Base-by-base conservation (phyloP, 2,797 vertebrate genomes). In the Cirrhinus molitorella region DNA sequence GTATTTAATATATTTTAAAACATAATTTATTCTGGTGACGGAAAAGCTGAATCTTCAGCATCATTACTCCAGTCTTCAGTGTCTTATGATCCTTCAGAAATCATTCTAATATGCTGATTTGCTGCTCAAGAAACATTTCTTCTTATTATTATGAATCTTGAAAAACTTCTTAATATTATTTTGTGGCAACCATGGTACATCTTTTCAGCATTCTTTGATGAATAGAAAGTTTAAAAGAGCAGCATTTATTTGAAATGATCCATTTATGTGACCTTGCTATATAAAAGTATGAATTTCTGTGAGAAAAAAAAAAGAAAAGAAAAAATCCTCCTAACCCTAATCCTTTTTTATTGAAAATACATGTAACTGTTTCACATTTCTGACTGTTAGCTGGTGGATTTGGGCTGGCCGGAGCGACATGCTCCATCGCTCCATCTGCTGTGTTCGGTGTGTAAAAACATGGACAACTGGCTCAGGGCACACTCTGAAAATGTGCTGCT, bases 351-450 rank as follows among this genome's bases (percentile, higher is more conserved):
- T 14, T 2, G 3, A 11, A 25, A 19, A 13, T 6, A 19, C 14
- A 43, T 40, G 7, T 53, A 43, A 51, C 16, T 34, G 16, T 57
- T 28, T 25, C 37, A 25, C 34, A 25, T 83, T 31, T 63, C 81
- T 89, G 45, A 72, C 6, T 81, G 37, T 40, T 91, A 99, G 97
- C 91, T 96, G 73, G 88, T 98, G 94, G 96, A 98, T 83, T 93
- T 96, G 19, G 96, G 96, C 8, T 99, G 97, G 98, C 91, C 94
- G 17, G 96, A 97, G 81, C 91, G 93, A 53, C 92, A 97, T 17
- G 96, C 97, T 10, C 97, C 97, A 0, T 93, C 94, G 2, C 93
- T 99, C 21, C 95, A 98, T 87, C 96, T 97, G 89, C 91, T 99
- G 85, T 95, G 96, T 79, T 95, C 92, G 3, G 94, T 97, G 81